Conservation (phyloP, 1,140 invertebrate species). For the Armadillidium nasatum region DNA sequence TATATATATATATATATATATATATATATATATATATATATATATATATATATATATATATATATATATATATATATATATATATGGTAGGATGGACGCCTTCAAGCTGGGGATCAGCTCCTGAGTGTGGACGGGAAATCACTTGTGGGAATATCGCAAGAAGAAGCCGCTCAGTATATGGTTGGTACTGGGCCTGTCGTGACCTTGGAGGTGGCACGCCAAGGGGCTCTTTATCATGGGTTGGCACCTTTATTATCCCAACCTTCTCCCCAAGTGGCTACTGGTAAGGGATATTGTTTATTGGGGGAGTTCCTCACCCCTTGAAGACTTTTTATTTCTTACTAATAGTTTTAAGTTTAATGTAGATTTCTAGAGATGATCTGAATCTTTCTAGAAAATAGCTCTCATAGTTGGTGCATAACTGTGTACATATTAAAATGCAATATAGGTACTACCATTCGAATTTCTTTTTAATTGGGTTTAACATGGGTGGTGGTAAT, state of each 20-base stretch:
- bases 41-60: slow-evolving; percentile 17
- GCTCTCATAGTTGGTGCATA: no score
- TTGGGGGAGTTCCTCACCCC: no score
- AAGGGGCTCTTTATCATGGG: slow-evolving; percentile 94
- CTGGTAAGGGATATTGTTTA: no score
- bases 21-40: slow-evolving; percentile 21
- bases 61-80: slow-evolving; percentile 19
- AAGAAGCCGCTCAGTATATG: slow-evolving; percentile 93
- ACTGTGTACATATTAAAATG: no score
- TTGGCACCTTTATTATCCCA: slow-evolving; percentile 87
- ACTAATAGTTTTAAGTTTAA: no score
- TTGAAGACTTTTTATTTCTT: no score
- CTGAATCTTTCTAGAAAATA: no score
- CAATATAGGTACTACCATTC: no score
- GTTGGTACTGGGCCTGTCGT: slow-evolving; percentile 89
- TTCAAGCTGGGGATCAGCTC: slow-evolving; percentile 95
- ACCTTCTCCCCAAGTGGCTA: slow-evolving; percentile 74
- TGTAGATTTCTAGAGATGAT: no score
- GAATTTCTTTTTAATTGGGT: no score
- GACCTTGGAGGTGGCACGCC: slow-evolving; percentile 91
- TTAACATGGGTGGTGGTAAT: no score
- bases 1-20: slow-evolving; percentile 19
- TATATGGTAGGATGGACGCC: slow-evolving; percentile 67
- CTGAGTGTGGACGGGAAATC: slow-evolving; percentile 95
- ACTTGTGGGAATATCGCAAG: slow-evolving; percentile 92